Evolutionary conservation across 2,797 vertebrate genomes (phyloP).

Genomic region (Neomorphus geoffroyi): DNA sequence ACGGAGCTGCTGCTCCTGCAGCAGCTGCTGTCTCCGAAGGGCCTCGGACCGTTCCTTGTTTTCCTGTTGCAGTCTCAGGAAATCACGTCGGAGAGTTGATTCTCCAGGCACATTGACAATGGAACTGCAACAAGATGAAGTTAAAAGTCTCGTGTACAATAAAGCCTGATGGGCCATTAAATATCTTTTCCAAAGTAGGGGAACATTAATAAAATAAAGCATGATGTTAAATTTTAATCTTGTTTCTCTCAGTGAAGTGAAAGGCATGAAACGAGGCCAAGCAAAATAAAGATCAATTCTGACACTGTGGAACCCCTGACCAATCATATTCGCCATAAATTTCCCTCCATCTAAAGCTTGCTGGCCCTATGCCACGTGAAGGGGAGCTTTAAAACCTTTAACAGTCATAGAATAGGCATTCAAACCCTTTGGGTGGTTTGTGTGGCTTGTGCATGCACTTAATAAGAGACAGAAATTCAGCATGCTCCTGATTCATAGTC

Average conservation of each 20-base stretch:
- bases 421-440: background rate
- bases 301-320: background rate
- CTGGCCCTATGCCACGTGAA: background rate
- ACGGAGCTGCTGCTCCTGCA: slow-evolving; percentile 89
- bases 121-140: slow-evolving; percentile 77
- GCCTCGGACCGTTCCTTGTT: slow-evolving; percentile 91
- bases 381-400: background rate
- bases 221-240: slow-evolving; percentile 41
- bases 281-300: background rate
- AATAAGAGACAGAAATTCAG: background rate
- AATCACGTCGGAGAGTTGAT: slow-evolving; percentile 89
- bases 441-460: background rate
- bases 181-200: slow-evolving; percentile 11
- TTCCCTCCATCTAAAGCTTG: background rate
- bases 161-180: slow-evolving; percentile 11
- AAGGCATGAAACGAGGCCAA: slow-evolving; percentile 44
- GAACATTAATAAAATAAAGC: slow-evolving; percentile 31
- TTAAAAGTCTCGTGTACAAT: background rate
- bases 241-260: background rate
- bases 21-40: slow-evolving; percentile 87
- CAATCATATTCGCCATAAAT: background rate
- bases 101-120: slow-evolving; percentile 91
- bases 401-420: background rate
- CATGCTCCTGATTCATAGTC: background rate
- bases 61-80: slow-evolving; percentile 90